Percentiles rank a stretch among this genome's conserved stretches.
Evolutionary conservation across 2,888 invertebrate genomes (phyloP).

Genomic region (Drosophila algonquin): DNA sequence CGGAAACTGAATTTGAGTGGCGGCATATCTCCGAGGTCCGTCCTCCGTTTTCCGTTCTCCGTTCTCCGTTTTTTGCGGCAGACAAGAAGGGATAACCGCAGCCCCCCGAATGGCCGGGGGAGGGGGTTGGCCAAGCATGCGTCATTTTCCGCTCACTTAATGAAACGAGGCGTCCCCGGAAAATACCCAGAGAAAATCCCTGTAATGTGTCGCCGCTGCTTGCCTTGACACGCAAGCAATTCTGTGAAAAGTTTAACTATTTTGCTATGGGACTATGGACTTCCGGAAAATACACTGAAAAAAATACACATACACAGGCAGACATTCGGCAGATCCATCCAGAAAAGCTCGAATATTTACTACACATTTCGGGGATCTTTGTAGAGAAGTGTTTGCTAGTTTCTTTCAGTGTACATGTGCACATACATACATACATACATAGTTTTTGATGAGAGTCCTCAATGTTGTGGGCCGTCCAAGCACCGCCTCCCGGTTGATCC

Average conservation of each 20-base stretch:
- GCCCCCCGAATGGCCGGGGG: too few species aligned
- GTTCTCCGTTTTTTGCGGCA: slow-evolving; percentile 16
- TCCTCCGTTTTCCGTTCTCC: background rate
- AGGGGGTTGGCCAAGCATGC: slow-evolving; percentile 24
- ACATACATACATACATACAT: slow-evolving; percentile 11
- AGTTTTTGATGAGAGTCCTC: slow-evolving; percentile 9
- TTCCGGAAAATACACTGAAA: background rate
- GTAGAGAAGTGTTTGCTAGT: background rate
- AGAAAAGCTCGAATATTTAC: too few species aligned
- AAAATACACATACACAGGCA: background rate
- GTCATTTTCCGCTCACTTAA: slow-evolving; percentile 52
- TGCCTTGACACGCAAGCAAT: slow-evolving; percentile 20
- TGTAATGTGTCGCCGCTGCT: background rate
- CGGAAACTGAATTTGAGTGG: slow-evolving; percentile 46
- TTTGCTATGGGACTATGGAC: background rate
- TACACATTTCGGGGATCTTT: too few species aligned
- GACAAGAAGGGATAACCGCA: slow-evolving; percentile 50
- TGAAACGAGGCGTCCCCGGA: slow-evolving; percentile 34
- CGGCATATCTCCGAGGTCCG: slow-evolving; percentile 26
- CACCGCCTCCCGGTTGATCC: slow-evolving; percentile 26
- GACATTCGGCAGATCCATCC: too few species aligned
- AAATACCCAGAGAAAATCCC: slow-evolving; percentile 26
- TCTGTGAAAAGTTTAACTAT: slow-evolving; percentile 33
- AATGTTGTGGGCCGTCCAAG: background rate
- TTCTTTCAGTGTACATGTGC: slow-evolving; percentile 1